Conservation (phyloP, 2,888 invertebrate genomes). For the Agapostemon virescens region DNA sequence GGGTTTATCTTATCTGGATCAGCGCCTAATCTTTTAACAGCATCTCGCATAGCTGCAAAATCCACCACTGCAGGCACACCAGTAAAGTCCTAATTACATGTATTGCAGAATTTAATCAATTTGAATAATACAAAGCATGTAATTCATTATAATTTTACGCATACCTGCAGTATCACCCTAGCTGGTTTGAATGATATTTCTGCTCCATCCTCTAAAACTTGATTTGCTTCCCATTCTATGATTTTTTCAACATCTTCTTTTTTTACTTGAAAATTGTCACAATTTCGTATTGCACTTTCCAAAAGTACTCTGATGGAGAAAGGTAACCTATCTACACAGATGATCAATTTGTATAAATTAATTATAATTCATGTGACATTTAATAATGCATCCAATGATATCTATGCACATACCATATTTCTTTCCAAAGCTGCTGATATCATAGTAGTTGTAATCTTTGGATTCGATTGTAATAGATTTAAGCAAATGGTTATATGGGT, state of each 20-base stretch:
- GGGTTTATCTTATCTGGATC: slow-evolving; percentile 97
- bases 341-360: slow-evolving; percentile 24
- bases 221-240: slow-evolving; percentile 92
- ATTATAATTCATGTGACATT: slow-evolving; percentile 22
- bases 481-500: slow-evolving; percentile 85
- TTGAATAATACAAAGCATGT: not conserved
- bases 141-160: not conserved
- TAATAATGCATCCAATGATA: not conserved
- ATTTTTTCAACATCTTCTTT: slow-evolving; percentile 93
- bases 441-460: slow-evolving; percentile 89
- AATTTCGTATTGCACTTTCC: slow-evolving; percentile 97
- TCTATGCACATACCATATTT: slow-evolving; percentile 87
- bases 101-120: not conserved
- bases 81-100: slow-evolving; percentile 88
- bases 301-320: slow-evolving; percentile 95
- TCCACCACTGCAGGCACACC: slow-evolving; percentile 99
- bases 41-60: slow-evolving; percentile 99
- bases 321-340: slow-evolving; percentile 87
- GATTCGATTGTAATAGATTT: slow-evolving; percentile 84
- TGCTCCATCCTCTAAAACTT: slow-evolving; percentile 85
- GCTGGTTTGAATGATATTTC: slow-evolving; percentile 98
- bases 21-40: slow-evolving; percentile 92
- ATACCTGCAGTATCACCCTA: slow-evolving; percentile 95
- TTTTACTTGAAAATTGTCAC: slow-evolving; percentile 95
- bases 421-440: slow-evolving; percentile 86